Conservation (phyloP, 2,797 vertebrate species). For the Kryptolebias ocellatus region DNA sequence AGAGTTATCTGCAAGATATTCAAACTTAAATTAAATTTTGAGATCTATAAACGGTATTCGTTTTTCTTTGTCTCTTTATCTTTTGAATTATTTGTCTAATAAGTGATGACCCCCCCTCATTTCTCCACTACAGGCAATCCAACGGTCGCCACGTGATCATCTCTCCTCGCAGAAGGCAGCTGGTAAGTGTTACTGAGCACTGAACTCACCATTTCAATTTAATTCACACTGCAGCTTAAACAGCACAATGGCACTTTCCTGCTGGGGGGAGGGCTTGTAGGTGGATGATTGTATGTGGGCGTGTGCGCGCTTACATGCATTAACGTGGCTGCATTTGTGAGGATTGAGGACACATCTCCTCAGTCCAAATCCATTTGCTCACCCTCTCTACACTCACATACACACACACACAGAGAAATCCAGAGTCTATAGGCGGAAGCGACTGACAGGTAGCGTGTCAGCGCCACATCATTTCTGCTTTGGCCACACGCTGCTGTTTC, state of each 20-base stretch:
- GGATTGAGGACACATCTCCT: slow-evolving; percentile 65
- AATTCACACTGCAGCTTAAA: slow-evolving; percentile 53
- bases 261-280: slow-evolving; percentile 18
- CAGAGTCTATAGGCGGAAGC: slow-evolving; percentile 29
- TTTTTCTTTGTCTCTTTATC: no score
- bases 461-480: slow-evolving; percentile 44
- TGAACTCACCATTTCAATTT: slow-evolving; percentile 57
- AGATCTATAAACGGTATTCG: no score
- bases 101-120: slow-evolving; percentile 3
- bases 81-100: no score
- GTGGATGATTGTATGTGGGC: slow-evolving; percentile 40
- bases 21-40: no score
- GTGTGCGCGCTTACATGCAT: slow-evolving; percentile 45
- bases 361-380: slow-evolving; percentile 42
- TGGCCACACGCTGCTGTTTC: slow-evolving; percentile 36
- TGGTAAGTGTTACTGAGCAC: slow-evolving; percentile 55
- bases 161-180: slow-evolving; percentile 39
- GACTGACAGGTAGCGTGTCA: slow-evolving; percentile 44
- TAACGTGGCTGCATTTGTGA: slow-evolving; percentile 46
- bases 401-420: slow-evolving; percentile 9
- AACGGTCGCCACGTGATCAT: slow-evolving; percentile 37
- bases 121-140: slow-evolving; percentile 12
- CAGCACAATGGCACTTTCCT: slow-evolving; percentile 53
- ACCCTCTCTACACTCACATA: slow-evolving; percentile 8
- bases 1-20: no score